phyloP scores from a whole-genome alignment of 2,797 vertebrate genomes.

The Xenentodon cancila region DNA sequence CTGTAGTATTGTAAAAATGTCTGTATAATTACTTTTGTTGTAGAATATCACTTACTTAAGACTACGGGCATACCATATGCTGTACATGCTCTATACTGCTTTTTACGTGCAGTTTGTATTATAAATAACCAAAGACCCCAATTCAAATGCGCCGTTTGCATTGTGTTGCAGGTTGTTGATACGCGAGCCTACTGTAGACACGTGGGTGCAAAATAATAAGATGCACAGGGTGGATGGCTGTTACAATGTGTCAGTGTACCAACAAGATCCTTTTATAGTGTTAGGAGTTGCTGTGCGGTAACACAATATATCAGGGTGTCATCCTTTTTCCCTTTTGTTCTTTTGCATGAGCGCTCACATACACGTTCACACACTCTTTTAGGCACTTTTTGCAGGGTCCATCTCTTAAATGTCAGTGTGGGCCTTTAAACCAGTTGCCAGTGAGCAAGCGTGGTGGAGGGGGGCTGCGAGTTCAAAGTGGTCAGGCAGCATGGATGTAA shows the following conservation, averaged over 20 bases:
- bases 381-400: conserved; percentile 36
- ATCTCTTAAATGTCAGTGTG: conserved; percentile 69
- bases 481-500: conserved; percentile 55
- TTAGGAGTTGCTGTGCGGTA: background rate
- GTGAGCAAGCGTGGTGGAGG: conserved; percentile 33
- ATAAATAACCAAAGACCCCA: too few relatives aligned
- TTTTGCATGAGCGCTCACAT: conserved; percentile 6
- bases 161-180: conserved; percentile 2
- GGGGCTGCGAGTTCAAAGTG: conserved; percentile 59
- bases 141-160: background rate
- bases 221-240: background rate
- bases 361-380: conserved; percentile 19
- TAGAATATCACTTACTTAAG: too few relatives aligned
- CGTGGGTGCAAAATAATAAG: background rate
- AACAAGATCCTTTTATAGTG: background rate
- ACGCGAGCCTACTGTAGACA: background rate
- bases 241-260: background rate
- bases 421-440: conserved; percentile 56
- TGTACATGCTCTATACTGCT: too few relatives aligned
- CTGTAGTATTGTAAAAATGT: too few relatives aligned
- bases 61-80: too few relatives aligned
- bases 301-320: too few relatives aligned
- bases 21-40: too few relatives aligned
- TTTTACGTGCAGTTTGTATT: too few relatives aligned
- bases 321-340: too few relatives aligned